These are phyloP conservation scores for Prionace glauca DNA, from an alignment of 2,797 vertebrate species.

Conservation along the genomic window DNA sequence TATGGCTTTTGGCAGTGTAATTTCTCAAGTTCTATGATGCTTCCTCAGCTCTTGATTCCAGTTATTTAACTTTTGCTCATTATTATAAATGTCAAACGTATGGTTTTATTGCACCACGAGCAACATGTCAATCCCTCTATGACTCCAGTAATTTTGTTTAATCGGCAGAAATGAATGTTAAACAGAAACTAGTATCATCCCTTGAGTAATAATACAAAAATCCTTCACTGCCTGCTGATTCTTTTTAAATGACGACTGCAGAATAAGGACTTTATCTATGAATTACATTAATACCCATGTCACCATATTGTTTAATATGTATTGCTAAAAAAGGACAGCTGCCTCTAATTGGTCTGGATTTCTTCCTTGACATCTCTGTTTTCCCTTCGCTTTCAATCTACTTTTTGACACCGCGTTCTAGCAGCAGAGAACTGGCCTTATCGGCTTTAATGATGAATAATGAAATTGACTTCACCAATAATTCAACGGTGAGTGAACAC, in stretches of 20 bases:
- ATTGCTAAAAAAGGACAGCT: not conserved
- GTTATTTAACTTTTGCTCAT: constrained; percentile 28
- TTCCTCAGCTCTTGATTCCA: not conserved
- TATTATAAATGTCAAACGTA: constrained; percentile 31
- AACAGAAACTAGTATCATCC: constrained; percentile 24
- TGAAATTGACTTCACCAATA: not conserved
- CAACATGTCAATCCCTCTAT: constrained; percentile 5
- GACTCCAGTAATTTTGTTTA: constrained; percentile 15
- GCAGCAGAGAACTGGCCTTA: not conserved
- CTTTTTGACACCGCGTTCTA: not conserved
- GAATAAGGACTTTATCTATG: not conserved
- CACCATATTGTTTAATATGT: not conserved
- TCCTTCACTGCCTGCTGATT: not conserved
- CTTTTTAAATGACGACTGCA: not conserved
- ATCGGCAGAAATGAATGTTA: constrained; percentile 26
- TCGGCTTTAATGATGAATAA: not conserved
- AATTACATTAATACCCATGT: constrained; percentile 4
- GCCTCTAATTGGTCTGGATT: not conserved
- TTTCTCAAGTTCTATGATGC: not conserved
- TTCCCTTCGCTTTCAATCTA: not conserved
- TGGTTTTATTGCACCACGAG: constrained; percentile 20
- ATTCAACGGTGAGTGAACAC: not conserved
- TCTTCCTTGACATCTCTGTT: not conserved
- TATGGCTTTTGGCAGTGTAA: not conserved
- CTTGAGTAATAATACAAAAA: constrained; percentile 5